Conservation (phyloP, 2,797 vertebrate genomes). For the Cossypha dichroa region DNA sequence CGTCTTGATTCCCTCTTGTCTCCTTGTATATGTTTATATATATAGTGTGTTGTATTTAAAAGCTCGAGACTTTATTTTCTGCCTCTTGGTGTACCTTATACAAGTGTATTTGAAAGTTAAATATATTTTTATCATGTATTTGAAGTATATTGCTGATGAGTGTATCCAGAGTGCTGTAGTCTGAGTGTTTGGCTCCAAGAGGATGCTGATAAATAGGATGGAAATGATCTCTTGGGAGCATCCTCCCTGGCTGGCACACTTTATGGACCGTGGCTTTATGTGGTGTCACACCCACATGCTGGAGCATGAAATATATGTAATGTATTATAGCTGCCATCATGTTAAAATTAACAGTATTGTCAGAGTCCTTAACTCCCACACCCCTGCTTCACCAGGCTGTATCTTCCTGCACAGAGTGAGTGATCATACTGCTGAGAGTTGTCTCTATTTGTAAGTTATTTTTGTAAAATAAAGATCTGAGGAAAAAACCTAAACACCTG, state of each 20-base stretch:
- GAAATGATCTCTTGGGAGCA: constrained; percentile 22
- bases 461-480: constrained; percentile 74
- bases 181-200: constrained; percentile 48
- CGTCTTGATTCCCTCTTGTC: constrained; percentile 22
- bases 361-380: not conserved
- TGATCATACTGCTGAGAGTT: constrained; percentile 28
- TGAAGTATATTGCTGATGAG: constrained; percentile 64
- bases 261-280: constrained; percentile 47
- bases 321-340: constrained; percentile 16
- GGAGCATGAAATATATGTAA: constrained; percentile 25
- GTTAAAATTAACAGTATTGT: constrained; percentile 48
- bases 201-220: constrained; percentile 6
- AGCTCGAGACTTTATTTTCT: constrained; percentile 77
- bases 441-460: constrained; percentile 78
- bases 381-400: not conserved
- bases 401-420: not conserved
- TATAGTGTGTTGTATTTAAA: constrained; percentile 78
- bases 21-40: constrained; percentile 62
- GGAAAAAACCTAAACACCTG: not conserved
- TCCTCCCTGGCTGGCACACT: constrained; percentile 39
- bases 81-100: constrained; percentile 64
- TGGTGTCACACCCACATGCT: not conserved
- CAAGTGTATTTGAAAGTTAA: constrained; percentile 75
- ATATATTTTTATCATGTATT: constrained; percentile 76
- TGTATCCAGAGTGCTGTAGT: constrained; percentile 56